A percentile compares a stretch with the other conserved stretches of the same genome.
phyloP scores from a whole-genome alignment of 2,113 vertebrate species.

The Lophochroa leadbeateri region DNA sequence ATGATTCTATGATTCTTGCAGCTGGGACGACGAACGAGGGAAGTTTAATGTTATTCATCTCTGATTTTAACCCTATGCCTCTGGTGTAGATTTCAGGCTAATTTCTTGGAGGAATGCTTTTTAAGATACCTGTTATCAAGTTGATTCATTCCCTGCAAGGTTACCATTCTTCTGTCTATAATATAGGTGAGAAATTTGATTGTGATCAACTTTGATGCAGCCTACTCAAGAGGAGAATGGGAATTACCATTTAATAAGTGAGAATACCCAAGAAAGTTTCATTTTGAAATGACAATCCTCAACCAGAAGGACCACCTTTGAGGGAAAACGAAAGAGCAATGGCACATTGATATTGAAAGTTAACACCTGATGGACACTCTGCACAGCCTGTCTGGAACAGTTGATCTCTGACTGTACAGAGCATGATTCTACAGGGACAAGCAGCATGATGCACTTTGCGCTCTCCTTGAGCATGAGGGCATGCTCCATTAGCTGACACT shows the following conservation, averaged over 20 bases:
- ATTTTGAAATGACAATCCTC: neutral
- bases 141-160: neutral
- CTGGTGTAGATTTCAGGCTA: neutral
- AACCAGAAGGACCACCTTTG: neutral
- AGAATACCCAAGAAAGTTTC: neutral
- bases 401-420: rapidly evolving
- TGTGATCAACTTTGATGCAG: neutral
- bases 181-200: neutral
- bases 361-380: neutral
- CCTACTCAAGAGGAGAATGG: neutral
- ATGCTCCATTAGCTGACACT: conserved; percentile 7
- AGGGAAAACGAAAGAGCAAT: neutral
- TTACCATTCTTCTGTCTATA: neutral
- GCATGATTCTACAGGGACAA: neutral
- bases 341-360: neutral
- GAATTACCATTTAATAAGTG: neutral
- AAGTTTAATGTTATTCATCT: neutral
- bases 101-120: neutral
- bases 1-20: neutral
- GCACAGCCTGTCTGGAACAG: rapidly evolving
- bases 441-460: neutral
- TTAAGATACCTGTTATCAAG: neutral
- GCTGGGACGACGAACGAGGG: neutral
- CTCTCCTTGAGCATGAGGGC: neutral
- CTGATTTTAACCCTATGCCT: neutral